Evolutionary conservation across 2,888 invertebrate genomes (phyloP), one percentile per base, ranked within the genome.

Genomic region (Luffia ferchaultella): DNA sequence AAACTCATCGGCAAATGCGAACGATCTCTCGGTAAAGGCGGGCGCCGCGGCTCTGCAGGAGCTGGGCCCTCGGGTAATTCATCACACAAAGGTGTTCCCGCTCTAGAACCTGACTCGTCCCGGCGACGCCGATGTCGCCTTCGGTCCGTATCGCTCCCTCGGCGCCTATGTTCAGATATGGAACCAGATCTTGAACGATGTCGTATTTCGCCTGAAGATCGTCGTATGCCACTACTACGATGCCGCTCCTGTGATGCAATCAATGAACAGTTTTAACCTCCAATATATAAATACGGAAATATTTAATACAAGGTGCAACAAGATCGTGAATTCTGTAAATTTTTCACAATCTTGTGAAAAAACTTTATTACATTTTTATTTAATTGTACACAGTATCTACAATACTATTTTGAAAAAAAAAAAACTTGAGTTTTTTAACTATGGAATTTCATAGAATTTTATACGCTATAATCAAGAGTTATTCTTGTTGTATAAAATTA

Each of bases 71-170:
- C 93, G 1, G 92, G 93, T 47, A 90, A 77, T 67, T 94, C 94
- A 71, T 94, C 93, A 62, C 92, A 91, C 50, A 94, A 77, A 1
- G 94, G 94, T 15, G 95, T 95, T 46, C 95, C 95, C 1, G 94
- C 93, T 52, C 95, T 86, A 12, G 93, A 93, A 55, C 92, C 91
- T 53, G 58, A 54, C 20, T 54, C 57, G 1, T 55, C 54, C n/a
- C 56, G 54, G 17, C 57, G 52, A 50, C 58, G 85, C 43, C 86
- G 76, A 55, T 85, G 86, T 43, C 86, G 78, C 55, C 87, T 73
- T 61, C 73, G 74, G 60, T 75, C 73, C 20, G 70, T 70, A 51
- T 80, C 73, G 53, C 58, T 86, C 63, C 63, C 71, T 63, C 60
- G 73, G 57, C 66, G 63, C 58, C 75, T 73, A 12, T 41, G 42